Base-by-base conservation (phyloP, 2,888 invertebrate species). In the Neoscelio sp. region DNA sequence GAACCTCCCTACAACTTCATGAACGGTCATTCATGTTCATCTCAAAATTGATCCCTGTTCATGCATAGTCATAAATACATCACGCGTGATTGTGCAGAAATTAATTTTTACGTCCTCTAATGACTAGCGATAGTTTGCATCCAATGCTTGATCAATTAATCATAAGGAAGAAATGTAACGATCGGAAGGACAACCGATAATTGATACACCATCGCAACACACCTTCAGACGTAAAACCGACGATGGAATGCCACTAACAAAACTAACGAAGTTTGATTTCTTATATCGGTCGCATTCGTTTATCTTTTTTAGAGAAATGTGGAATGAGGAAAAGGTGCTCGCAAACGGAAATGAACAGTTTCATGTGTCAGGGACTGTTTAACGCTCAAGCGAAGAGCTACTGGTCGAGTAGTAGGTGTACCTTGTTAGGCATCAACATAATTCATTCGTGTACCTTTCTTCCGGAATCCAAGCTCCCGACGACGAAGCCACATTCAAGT, bases 341-440 rank as follows among this genome's bases (percentile, higher is more conserved):
- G 40, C 46, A n/a, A 52, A 42, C 65, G 60, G 71, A 70, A 58
- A 67, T 44, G 44, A 52, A 35, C 62, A 54, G 60, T 65, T 54
- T 23, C 50, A 58, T 52, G 58, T 52, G 65, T 77, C 70, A 65
- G 44, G 50, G 60, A 46, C 64, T 70, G 70, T 67, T 54, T 70
- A 70, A 64, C 50, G 56, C 54, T 54, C 38, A 35, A 20, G 13
- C 33, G 28, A 17, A 50, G 54, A 20, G 60, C 71, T 71, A 71
- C 71, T 38, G 73, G 38, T 12, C 38, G 65, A 56, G 68, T 56
- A 76, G 76, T 70, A 76, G 76, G 70, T 76, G 76, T 70, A 76
- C 70, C 76, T 76, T 70, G 70, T 76, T 65, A 65, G 70, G 70
- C 35, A 70, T 50, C 65, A 42, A 71, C 64, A 77, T 77, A 77